Evolutionary conservation across 2,113 vertebrate genomes (phyloP), one percentile per base, ranked within the genome.

Genomic region (Nibea albiflora): DNA sequence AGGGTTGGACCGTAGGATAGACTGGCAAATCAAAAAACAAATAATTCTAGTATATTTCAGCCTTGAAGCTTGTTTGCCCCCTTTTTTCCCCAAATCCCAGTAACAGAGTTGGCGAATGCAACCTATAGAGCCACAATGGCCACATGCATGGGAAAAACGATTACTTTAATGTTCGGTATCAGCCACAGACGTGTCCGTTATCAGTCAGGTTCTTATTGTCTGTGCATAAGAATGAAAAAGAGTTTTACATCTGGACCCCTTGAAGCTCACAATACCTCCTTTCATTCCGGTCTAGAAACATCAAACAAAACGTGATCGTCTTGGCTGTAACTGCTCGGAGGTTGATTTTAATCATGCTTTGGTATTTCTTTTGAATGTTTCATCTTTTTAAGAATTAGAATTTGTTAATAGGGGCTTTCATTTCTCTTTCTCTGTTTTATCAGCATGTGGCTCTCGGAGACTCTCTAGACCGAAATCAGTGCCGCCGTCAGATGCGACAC

Each of bases 401-500:
- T 69, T 52, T 19, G 52, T 31, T 58, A 52, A 60, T 39, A 3
- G 17, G 72, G 72, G 44, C 24, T 53, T 71, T 60, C 10, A 26
- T 76, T 61, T 68, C 20, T 66, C 8, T 52, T n/a, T 44, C 26
- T 56, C 16, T 1, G 46, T 56, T 54, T 42, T 56, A 31, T 63
- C 56, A 35, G 49, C 16, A 4, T 16, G 62, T 46, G 63, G 28
- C 26, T 9, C 35, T 39, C 35, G 17, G 58, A 47, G 52, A 76
- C 42, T 44, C 42, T 12, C 3, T 46, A 46, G 44, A 46, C 44
- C 12, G 12, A 14, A 46, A 46, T 73, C 76, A 53, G 11, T 0
- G 24, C 39, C 1, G 20, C 65, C 60, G 54, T 76, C 56, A 35
- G 81, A 74, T 52, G 74, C 54, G 66, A 84, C 80, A 20, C 52